Base-by-base conservation (phyloP, 2,888 invertebrate species). In the Adelphocoris suturalis region DNA sequence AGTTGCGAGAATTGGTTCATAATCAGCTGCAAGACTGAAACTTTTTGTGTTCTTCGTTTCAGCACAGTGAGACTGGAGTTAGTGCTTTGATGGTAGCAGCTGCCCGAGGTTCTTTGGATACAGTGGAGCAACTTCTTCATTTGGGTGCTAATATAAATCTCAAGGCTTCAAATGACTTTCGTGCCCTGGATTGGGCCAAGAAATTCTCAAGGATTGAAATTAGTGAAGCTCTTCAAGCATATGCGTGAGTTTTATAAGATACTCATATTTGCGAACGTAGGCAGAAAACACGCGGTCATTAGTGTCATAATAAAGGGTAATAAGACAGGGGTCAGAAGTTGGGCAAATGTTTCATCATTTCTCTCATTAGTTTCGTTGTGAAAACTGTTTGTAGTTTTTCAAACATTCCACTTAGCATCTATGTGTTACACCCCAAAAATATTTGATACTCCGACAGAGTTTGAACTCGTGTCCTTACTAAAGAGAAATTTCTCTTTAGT, bases 31-130 rank as follows among this genome's bases (percentile, higher is more conserved):
- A 7, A 7, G 2, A 37, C 37, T 37, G 7, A 7, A 4, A 37
- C 2, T 37, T n/a, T 37, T 37, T 37, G 37, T 37, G 37, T 37
- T 37, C 37, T 37, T 37, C 37, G 27, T 57, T 37, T n/a, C 95
- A 95, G 91, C 97, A 97, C 93, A 94, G 95, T 0, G 93, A 93
- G 90, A 95, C 95, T 0, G 95, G 95, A 14, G 95, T 95, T 90
- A 96, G 96, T 16, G 95, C 97, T 0, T 94, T 98, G 92, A 97
- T 97, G 96, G 96, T 96, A 0, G 97, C 97, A 86, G 96, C 97
- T 14, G 95, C 95, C 52, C 94, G 96, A 91, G 97, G 97, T 0
- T 95, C 95, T 91, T 91, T 95, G 0, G 95, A 96, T 91, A 95
- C 95, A 86, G 95, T 96, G 14, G 95, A 95, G 91, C 96, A 96